Evolutionary conservation across 2,888 invertebrate species (phyloP).

Genomic region (Agrotis segetum): DNA sequence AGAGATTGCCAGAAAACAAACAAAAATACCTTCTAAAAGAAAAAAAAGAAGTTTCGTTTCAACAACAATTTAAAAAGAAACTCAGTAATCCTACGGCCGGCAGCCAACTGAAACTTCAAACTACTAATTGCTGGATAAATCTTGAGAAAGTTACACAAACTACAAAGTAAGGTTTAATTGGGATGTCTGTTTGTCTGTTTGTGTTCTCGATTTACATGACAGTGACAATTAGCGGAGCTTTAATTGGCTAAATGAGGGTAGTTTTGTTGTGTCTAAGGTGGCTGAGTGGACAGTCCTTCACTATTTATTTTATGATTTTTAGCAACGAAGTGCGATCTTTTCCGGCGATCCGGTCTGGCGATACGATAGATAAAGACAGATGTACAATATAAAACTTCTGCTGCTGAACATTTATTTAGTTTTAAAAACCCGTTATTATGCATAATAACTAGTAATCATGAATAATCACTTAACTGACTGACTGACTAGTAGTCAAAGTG

Average conservation of each 20-base stretch:
- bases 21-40: neutral
- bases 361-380: too few species aligned
- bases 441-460: too few species aligned
- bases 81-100: constrained; percentile 44
- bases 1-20: neutral
- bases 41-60: constrained; percentile 20
- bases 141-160: constrained; percentile 67
- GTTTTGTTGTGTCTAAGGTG: neutral
- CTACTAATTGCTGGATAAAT: constrained; percentile 77
- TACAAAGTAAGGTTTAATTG: constrained; percentile 71
- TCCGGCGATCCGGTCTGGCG: too few species aligned
- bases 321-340: too few species aligned
- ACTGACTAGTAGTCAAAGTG: too few species aligned
- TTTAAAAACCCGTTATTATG: too few species aligned
- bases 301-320: too few species aligned
- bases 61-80: constrained; percentile 60
- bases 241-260: constrained; percentile 53
- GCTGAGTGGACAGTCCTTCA: neutral
- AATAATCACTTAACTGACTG: too few species aligned
- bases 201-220: constrained; percentile 29
- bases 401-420: too few species aligned
- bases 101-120: constrained; percentile 57
- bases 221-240: constrained; percentile 41
- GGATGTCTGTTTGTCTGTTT: constrained; percentile 60
- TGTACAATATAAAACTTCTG: too few species aligned